Evolutionary conservation across 2,888 invertebrate genomes (phyloP).

Genomic region (Chouioia cunea): DNA sequence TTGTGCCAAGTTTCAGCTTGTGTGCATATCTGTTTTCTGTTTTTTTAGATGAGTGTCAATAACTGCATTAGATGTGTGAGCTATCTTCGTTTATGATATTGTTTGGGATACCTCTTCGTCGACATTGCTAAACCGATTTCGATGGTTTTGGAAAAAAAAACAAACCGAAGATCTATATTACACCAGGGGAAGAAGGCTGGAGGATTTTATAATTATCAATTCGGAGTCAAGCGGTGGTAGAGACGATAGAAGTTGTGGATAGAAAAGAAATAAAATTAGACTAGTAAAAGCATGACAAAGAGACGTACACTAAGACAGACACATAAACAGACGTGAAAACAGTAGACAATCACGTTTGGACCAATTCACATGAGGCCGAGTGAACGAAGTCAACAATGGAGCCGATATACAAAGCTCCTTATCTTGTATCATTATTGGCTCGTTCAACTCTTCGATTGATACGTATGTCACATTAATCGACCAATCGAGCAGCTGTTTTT

Average conservation of each 20-base stretch:
- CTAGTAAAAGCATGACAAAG: conserved; percentile 41
- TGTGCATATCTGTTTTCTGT: too few relatives aligned
- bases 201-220: too few relatives aligned
- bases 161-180: too few relatives aligned
- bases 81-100: too few relatives aligned
- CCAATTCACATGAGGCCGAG: conserved; percentile 26
- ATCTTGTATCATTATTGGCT: conserved; percentile 14
- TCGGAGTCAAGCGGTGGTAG: background rate
- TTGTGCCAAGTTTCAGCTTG: too few relatives aligned
- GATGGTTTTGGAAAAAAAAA: too few relatives aligned
- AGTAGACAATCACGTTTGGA: conserved; percentile 53
- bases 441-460: conserved; percentile 19
- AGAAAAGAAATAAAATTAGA: background rate
- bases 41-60: too few relatives aligned
- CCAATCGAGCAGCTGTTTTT: conserved; percentile 24
- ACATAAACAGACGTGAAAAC: conserved; percentile 50
- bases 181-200: too few relatives aligned
- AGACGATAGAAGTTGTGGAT: conserved; percentile 40
- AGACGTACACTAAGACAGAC: conserved; percentile 49
- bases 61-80: too few relatives aligned
- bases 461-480: conserved; percentile 38
- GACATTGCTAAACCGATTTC: too few relatives aligned
- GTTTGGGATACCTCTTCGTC: too few relatives aligned
- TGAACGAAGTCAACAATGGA: conserved; percentile 34
- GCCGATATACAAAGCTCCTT: conserved; percentile 43